Evolutionary conservation across 2,113 vertebrate species (phyloP), one percentile per base, ranked within the genome.

Genomic region (Phoenicopterus ruber): DNA sequence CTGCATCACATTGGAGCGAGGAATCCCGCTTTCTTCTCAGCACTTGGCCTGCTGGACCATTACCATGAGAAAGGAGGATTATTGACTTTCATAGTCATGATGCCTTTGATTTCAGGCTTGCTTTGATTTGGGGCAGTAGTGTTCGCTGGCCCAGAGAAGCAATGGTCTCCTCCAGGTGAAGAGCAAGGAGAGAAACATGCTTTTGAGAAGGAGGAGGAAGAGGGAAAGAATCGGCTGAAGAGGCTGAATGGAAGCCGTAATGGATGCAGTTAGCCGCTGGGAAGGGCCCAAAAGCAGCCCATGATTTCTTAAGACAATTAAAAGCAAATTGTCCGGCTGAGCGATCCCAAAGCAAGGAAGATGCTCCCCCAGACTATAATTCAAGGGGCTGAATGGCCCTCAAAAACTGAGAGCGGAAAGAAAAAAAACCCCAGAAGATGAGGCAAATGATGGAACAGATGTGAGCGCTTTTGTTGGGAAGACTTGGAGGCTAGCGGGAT

Each of bases 371-470:
- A 91, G 83, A 95, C 97, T 97, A 97, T 98, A 98, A 98, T 98
- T 98, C 98, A 98, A 97, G 97, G 97, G 94, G 47, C 97, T 98
- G 98, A 99, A 98, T 98, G 96, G 98, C 97, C 96, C 96, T 96
- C 94, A 94, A 92, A 94, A 98, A 95, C 70, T 44, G 91, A 97
- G 97, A 96, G 84, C 14, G 22, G 72, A 96, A 82, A 79, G 58
- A 42, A 46, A 86, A 88, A 80, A 85, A 93, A 47, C 54, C 50
- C 59, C 78, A 44, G 85, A 97, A 98, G 97, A 97, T 96, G 97
- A 97, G 87, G 96, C 90, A 96, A 92, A 96, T 46, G 93, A 97
- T 95, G 63, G 90, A 98, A 98, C 98, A 98, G 98, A 98, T 98
- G 98, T 94, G 95, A 97, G 85, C 1, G 70, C 97, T 97, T 98